Conservation (phyloP, 2,797 vertebrate species). For the Morelia viridis region DNA sequence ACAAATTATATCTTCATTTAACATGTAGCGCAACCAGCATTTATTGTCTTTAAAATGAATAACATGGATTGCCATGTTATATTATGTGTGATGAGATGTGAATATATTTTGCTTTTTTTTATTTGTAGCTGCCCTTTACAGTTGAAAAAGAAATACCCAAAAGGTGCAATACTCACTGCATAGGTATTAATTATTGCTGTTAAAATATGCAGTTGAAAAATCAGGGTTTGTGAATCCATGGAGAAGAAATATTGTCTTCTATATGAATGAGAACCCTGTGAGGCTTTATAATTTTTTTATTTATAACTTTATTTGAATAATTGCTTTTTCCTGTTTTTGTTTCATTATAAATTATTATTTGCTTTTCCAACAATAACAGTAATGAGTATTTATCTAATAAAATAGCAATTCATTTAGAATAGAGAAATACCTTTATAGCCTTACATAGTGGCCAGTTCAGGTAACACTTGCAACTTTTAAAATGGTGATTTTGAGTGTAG, state of each 20-base stretch:
- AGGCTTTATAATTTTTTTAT: constrained; percentile 60
- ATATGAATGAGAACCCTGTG: constrained; percentile 29
- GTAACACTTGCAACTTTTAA: background rate
- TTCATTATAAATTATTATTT: constrained; percentile 55
- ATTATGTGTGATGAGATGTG: constrained; percentile 18
- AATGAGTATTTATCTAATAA: constrained; percentile 57
- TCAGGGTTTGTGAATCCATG: constrained; percentile 35
- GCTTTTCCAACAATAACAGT: constrained; percentile 55
- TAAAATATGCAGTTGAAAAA: constrained; percentile 32
- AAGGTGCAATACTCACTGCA: constrained; percentile 8
- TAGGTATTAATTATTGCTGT: constrained; percentile 41
- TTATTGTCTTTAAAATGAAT: constrained; percentile 33
- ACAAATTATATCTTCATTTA: background rate
- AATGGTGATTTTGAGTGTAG: background rate
- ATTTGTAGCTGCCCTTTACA: constrained; percentile 28
- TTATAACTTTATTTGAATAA: constrained; percentile 10
- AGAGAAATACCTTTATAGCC: constrained; percentile 38
- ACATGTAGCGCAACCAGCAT: constrained; percentile 21
- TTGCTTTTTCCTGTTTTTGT: background rate
- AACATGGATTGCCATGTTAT: constrained; percentile 27
- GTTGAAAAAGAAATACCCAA: constrained; percentile 26
- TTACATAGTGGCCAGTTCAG: constrained; percentile 55
- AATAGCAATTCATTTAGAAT: constrained; percentile 55
- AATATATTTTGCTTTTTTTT: constrained; percentile 41
- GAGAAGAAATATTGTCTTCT: constrained; percentile 35